Base-by-base conservation (phyloP, 2,888 invertebrate genomes). In the Mayetiola destructor region DNA sequence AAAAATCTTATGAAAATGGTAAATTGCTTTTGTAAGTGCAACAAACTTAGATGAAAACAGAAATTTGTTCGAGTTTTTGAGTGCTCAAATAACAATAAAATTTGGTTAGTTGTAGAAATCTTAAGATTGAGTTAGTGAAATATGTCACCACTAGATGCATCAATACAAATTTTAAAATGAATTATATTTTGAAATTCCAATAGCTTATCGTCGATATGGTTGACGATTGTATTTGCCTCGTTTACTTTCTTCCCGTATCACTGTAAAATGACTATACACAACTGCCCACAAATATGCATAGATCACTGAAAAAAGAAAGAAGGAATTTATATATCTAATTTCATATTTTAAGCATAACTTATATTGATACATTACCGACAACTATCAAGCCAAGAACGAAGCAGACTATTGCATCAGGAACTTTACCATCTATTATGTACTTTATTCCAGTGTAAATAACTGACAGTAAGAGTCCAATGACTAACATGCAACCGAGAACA, bases 231-330 rank as follows among this genome's bases (percentile, higher is more conserved):
- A 87, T n/a, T 82, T 76, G 48, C 85, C 85, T 59, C 81, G 73
- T 63, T 82, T 79, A 64, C 81, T 82, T 59, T 81, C 79, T 63
- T 86, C 85, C 61, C 82, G 80, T 62, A 77, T 76, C 39, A 85
- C 76, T 62, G 82, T 77, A 70, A 85, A 89, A 70, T 85, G 85
- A 66, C 88, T 88, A 77, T 84, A 88, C 56, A 87, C 85, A 56
- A 89, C 88, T 64, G 81, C 77, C 88, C 89, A 89, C 68, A 88
- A 78, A 73, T 88, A 90, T 57, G 84, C 75, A 71, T 84, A 84
- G 32, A 88, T 73, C 62, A 80, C 88, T 88, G 78, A 52, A 80
- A 81, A 61, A 61, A 63, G 62, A 62, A 30, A 21, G 23, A 36
- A 35, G 9, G 12, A 12, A 55, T n/a, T 32, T 59, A 32, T n/a